Conservation (phyloP, 2,888 invertebrate genomes). For the Pogonocherus hispidulus region DNA sequence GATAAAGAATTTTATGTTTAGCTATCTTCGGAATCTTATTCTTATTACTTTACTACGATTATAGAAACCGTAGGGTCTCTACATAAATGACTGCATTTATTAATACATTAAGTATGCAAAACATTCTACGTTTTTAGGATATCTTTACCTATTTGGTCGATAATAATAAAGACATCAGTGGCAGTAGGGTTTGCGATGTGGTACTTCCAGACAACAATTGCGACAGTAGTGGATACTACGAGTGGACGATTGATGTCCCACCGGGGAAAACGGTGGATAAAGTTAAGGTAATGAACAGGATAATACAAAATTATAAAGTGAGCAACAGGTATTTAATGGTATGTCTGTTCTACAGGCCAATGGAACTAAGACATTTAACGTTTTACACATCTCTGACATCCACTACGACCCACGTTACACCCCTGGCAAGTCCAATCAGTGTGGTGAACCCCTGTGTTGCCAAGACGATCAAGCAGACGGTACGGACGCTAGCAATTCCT, state of each 20-base stretch:
- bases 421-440: constrained; percentile 77
- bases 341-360: constrained; percentile 22
- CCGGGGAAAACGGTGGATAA: constrained; percentile 19
- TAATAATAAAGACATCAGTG: constrained; percentile 26
- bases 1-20: too few relatives aligned
- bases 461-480: constrained; percentile 73
- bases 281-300: constrained; percentile 22
- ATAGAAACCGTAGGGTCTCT: too few relatives aligned
- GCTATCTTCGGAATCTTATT: too few relatives aligned
- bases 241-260: constrained; percentile 49
- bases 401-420: constrained; percentile 85
- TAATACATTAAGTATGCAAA: too few relatives aligned
- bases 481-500: constrained; percentile 62
- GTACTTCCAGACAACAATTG: constrained; percentile 43
- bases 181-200: constrained; percentile 44
- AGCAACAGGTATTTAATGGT: not conserved
- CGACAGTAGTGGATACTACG: constrained; percentile 33
- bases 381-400: constrained; percentile 83
- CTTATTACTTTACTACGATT: too few relatives aligned
- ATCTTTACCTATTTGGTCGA: constrained; percentile 42
- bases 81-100: too few relatives aligned
- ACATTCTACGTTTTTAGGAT: constrained; percentile 65
- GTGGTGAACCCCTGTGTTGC: constrained; percentile 86
- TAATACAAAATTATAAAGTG: not conserved
- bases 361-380: constrained; percentile 48